Base-by-base conservation (phyloP, 2,888 invertebrate genomes). In the Oasisia sp. region DNA sequence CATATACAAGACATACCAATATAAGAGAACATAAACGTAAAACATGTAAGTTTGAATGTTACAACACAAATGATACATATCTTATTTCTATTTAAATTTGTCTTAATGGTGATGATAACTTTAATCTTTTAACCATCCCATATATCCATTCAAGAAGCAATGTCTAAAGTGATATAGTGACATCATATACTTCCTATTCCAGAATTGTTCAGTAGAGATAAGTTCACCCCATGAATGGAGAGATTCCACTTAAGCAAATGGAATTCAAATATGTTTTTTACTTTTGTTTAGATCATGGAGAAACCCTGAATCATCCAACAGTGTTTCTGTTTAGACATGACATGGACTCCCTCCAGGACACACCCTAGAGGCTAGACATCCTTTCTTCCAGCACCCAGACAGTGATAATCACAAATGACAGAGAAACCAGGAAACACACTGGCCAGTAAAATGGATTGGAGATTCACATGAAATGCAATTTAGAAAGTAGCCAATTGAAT, bases 401-500 rank as follows among this genome's bases (percentile, higher is more conserved):
- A 74, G 27, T 74, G n/a, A 74, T 74, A 74, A 74, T 74, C 27
- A 74, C 74, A 74, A 74, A 74, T n/a, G 74, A 74, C 74, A 74
- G 3, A 27, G 74, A 74, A 74, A 74, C 74, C 74, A 74, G 74
- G 74, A 7, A 74, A 74, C 74, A 74, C 27, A 27, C 27, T 27
- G 19, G 27, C 74, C 14, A 74, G 74, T 74, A 19, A 74, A 27
- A 74, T 27, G 74, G 74, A 74, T 74, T 74, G 74, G 74, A 4
- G 27, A 74, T 74, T 74, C 27, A 19, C 74, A 74, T n/a, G 74
- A 74, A 74, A 74, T 74, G 14, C 74, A 74, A 74, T 74, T 74
- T 74, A 74, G 74, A 74, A 74, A 74, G 27, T 74, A 74, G 74
- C 74, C 74, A 74, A 74, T 74, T 74, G 74, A 74, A 74, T 74